phyloP scores from a whole-genome alignment of 2,888 invertebrate genomes.

The Aleiodes alternator region DNA sequence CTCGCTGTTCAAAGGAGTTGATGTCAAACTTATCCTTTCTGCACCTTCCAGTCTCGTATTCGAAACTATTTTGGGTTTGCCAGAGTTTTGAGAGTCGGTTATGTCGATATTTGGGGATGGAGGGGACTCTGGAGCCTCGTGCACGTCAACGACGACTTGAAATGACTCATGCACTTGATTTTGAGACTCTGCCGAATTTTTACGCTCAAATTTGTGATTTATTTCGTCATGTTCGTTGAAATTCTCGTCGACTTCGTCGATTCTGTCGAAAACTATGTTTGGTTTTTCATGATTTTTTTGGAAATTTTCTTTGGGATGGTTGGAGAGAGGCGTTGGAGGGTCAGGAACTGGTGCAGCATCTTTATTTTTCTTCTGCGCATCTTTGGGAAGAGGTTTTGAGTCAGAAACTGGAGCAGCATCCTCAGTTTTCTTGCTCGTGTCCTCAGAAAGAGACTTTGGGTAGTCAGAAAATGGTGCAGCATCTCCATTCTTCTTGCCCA shows the following conservation, averaged over 20 bases:
- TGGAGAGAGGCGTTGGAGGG: no score
- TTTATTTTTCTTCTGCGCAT: no score
- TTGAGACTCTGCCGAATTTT: neutral
- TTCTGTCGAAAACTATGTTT: neutral
- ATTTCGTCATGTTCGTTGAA: conserved; percentile 1
- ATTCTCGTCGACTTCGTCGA: neutral
- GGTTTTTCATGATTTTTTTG: neutral
- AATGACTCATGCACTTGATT: neutral
- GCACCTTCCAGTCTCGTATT: conserved; percentile 35
- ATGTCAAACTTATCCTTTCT: conserved; percentile 39
- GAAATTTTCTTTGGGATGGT: neutral
- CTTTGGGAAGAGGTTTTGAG: no score
- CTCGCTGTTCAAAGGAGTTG: conserved; percentile 45
- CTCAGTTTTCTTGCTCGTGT: no score
- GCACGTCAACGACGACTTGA: neutral
- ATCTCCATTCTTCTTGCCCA: neutral
- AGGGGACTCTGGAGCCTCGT: neutral
- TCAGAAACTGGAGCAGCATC: neutral
- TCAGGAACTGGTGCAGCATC: neutral
- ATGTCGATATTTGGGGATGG: neutral
- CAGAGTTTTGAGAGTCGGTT: neutral
- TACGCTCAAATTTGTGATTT: neutral
- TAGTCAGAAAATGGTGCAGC: no score
- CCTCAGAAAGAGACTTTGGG: no score
- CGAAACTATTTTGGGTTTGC: neutral